Conservation (phyloP, 2,888 invertebrate genomes). For the Morpho helenor region DNA sequence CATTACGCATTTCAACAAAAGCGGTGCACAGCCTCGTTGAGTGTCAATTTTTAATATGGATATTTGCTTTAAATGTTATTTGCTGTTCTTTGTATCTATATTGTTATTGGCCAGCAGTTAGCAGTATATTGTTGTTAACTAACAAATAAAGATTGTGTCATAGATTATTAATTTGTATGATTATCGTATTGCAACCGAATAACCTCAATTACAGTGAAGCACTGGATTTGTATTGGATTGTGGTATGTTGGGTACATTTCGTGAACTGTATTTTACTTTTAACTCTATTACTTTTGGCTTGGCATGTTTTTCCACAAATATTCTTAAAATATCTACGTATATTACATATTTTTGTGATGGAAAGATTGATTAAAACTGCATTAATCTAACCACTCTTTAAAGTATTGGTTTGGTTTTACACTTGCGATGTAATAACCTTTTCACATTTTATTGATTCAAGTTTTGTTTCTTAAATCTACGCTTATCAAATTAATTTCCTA, state of each 20-base stretch:
- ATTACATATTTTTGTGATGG: too few relatives aligned
- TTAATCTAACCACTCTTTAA: too few relatives aligned
- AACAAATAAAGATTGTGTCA: constrained; percentile 24
- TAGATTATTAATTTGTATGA: constrained; percentile 31
- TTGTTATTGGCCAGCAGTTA: neutral
- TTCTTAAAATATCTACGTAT: too few relatives aligned
- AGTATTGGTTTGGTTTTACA: too few relatives aligned
- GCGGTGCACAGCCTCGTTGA: constrained; percentile 57
- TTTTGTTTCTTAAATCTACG: neutral
- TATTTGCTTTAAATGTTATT: constrained; percentile 52
- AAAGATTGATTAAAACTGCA: too few relatives aligned
- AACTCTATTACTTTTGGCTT: constrained; percentile 21
- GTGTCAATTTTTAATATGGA: constrained; percentile 41
- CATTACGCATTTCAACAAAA: constrained; percentile 57
- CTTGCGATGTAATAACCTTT: neutral
- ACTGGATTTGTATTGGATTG: constrained; percentile 37
- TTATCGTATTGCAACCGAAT: constrained; percentile 22
- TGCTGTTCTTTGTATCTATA: constrained; percentile 34
- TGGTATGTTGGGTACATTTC: constrained; percentile 77
- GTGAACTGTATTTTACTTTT: constrained; percentile 32
- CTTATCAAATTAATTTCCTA: neutral
- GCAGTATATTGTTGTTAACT: constrained; percentile 15
- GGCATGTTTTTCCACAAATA: constrained; percentile 5
- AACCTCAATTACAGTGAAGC: constrained; percentile 14
- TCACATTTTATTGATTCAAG: neutral